Percentiles rank a stretch among this genome's conserved stretches.
phyloP scores from a whole-genome alignment of 2,888 invertebrate species.

The Magallana nippona region DNA sequence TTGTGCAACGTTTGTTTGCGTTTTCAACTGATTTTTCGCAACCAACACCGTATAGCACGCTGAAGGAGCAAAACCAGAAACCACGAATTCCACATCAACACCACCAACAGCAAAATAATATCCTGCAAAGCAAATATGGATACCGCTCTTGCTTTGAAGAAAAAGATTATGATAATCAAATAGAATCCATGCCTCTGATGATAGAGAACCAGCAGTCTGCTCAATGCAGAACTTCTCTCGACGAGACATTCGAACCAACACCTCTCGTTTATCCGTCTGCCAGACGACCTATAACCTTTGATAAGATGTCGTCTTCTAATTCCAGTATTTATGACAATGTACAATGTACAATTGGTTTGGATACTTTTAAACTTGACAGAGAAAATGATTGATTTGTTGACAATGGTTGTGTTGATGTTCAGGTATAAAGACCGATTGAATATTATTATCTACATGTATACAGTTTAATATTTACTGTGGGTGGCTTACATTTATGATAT shows the following conservation, averaged over 20 bases:
- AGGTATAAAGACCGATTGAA: too few species aligned
- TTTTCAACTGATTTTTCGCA: constrained; percentile 41
- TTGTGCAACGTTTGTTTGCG: background rate
- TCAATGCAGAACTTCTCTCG: constrained; percentile 35
- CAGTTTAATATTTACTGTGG: too few species aligned
- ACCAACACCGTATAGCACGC: constrained; percentile 49
- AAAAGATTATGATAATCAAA: constrained; percentile 69
- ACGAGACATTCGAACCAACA: constrained; percentile 61
- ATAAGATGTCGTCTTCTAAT: constrained; percentile 72
- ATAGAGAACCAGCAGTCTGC: constrained; percentile 38
- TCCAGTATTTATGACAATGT: constrained; percentile 75
- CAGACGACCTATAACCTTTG: constrained; percentile 74
- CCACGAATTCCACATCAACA: too few species aligned
- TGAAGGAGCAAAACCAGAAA: background rate
- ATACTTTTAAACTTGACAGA: constrained; percentile 43
- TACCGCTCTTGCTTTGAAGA: constrained; percentile 59
- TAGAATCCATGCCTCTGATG: constrained; percentile 65
- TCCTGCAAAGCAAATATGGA: constrained; percentile 36
- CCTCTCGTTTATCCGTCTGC: constrained; percentile 72
- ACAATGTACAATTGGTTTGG: constrained; percentile 53
- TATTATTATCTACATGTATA: too few species aligned
- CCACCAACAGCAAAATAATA: constrained; percentile 3
- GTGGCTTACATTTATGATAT: too few species aligned
- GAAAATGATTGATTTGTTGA: constrained; percentile 18
- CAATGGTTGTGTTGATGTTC: too few species aligned